Evolutionary conservation across 2,113 vertebrate species (phyloP), one percentile per base, ranked within the genome.

Genomic region (Dolichotis patagonum): DNA sequence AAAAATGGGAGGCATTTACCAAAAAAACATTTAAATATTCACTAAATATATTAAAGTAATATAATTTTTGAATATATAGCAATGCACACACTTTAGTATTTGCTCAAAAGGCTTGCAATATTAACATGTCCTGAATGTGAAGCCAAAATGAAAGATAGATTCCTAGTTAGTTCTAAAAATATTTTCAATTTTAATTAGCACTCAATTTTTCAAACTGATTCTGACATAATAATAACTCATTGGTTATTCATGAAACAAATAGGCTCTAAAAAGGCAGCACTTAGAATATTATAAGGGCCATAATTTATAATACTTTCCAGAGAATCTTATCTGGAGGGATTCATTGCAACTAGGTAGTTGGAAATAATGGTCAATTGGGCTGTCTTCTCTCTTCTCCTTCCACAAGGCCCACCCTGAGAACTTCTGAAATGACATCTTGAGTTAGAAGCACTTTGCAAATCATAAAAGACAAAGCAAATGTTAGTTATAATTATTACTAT

Each of bases 401-500:
- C 22, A 28, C 62, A 49, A 52, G 9, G n/a, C 30, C 56, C 32
- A 41, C 1, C 8, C 46, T n/a, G 19, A 85, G 81, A 85, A 49
- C 69, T 85, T 77, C 82, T 17, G n/a, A 89, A 90, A 89, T 65
- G 65, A 77, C 41, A 63, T 63, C 80, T 81, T 75, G 16, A 49
- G 22, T 56, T 93, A 49, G 81, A 65, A 88, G 88, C 63, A 83
- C 41, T 95, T 85, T 94, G 52, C 38, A 80, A 67, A 92, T 65
- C 58, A 52, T 38, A 86, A 85, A 96, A 65, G 88, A 41, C 77
- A 95, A 85, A 38, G 41, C 65, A 93, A 95, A 93, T 83, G 84
- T 85, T 85, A 90, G 81, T 88, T 80, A 67, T 60, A 87, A 92
- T 92, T 81, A 71, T 67, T 43, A 46, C 69, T 86, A 67, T 86